Evolutionary conservation across 2,797 vertebrate genomes (phyloP).

Genomic region (Rhabdophis nuchalis): DNA sequence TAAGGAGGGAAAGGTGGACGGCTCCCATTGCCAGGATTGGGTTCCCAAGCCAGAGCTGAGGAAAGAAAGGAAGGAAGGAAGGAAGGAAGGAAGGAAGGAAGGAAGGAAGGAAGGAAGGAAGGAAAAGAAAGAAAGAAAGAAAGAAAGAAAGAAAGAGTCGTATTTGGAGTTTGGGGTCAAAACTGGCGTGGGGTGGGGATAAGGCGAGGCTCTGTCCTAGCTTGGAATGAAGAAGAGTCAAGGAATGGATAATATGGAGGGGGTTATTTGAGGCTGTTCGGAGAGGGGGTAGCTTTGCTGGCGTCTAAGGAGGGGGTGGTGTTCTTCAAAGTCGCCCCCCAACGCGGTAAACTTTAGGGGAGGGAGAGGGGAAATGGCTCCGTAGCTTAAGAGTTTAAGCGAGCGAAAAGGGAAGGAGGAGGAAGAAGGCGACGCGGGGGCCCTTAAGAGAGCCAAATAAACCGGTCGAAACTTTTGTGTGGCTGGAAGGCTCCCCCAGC

Average conservation of each 20-base stretch:
- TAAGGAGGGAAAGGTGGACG: background rate
- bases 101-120: no score
- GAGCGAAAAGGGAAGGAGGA: background rate
- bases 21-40: no score
- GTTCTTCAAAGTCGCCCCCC: no score
- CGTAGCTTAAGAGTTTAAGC: no score
- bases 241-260: background rate
- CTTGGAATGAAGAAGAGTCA: background rate
- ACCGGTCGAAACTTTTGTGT: background rate
- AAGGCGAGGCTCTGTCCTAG: background rate
- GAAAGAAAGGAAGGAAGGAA: no score
- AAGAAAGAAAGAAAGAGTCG: no score
- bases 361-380: no score
- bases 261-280: background rate
- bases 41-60: no score
- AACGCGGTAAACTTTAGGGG: background rate
- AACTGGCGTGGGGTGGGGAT: background rate
- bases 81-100: no score
- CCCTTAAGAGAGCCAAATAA: background rate
- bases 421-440: background rate
- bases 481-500: background rate
- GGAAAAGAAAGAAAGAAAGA: no score
- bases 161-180: background rate
- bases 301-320: background rate
- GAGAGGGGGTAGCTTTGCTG: background rate